phyloP scores from a whole-genome alignment of 2,113 vertebrate species.

The Elephantulus edwardii region DNA sequence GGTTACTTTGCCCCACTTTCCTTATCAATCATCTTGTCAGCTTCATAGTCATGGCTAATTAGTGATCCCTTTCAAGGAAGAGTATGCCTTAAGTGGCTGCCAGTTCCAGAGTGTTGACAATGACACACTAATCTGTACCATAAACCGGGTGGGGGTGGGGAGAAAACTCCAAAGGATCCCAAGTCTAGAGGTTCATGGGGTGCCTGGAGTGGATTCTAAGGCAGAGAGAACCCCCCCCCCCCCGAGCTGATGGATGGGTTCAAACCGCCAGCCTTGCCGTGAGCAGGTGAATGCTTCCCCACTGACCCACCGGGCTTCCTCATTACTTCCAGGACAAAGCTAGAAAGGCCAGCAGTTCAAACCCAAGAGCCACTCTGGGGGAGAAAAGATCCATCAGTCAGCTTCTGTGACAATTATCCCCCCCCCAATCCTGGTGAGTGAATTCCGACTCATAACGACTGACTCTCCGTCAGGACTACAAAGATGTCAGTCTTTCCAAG shows the following conservation, averaged over 20 bases:
- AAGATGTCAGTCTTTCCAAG: no score
- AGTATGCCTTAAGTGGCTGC: slow-evolving; percentile 77
- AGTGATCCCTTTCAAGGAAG: slow-evolving; percentile 82
- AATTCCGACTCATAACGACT: no score
- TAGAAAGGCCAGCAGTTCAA: neutral
- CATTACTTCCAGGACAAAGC: neutral
- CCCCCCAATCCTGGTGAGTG: no score
- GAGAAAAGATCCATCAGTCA: neutral
- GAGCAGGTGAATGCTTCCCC: neutral
- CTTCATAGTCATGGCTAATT: slow-evolving; percentile 74
- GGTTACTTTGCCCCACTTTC: slow-evolving; percentile 71
- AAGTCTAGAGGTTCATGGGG: slow-evolving; percentile 32
- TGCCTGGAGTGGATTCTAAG: neutral
- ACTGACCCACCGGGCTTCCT: neutral
- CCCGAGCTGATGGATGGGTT: neutral
- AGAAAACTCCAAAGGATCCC: slow-evolving; percentile 53
- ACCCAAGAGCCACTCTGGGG: neutral
- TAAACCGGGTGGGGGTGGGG: neutral
- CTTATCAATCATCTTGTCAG: slow-evolving; percentile 82
- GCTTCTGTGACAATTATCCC: neutral
- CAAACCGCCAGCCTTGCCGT: neutral
- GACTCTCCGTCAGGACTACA: no score
- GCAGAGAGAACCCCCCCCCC: no score
- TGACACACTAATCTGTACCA: slow-evolving; percentile 49
- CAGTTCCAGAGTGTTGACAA: slow-evolving; percentile 71